Evolutionary conservation across 92 coral and sea anemone species (phyloP).

Genomic region (Epizoanthus ramosus): DNA sequence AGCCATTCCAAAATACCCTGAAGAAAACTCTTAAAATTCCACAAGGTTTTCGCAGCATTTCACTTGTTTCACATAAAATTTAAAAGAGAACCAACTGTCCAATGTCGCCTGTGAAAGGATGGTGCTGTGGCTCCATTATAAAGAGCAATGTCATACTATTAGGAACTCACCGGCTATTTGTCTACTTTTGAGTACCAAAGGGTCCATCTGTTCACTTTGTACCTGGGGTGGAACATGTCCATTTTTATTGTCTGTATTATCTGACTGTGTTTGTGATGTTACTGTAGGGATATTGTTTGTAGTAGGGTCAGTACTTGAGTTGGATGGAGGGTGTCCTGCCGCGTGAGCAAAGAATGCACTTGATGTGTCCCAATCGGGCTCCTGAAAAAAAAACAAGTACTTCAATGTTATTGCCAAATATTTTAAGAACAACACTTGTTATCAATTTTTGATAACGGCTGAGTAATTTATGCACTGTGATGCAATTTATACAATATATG

Average conservation of each 20-base stretch:
- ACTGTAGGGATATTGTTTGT: constrained; percentile 40
- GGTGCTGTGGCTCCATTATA: no score
- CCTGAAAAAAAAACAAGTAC: constrained; percentile 41
- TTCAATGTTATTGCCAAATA: no score
- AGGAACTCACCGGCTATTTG: constrained; percentile 89
- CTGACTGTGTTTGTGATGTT: constrained; percentile 52
- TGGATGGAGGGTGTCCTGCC: constrained; percentile 74
- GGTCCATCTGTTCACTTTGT: constrained; percentile 76
- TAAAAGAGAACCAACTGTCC: no score
- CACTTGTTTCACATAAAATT: no score
- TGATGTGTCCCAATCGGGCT: constrained; percentile 94
- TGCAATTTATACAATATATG: no score
- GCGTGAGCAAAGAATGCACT: constrained; percentile 98
- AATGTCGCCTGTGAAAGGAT: no score
- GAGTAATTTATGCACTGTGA: no score
- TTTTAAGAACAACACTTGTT: no score
- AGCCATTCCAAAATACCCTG: no score
- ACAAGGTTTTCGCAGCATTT: neutral
- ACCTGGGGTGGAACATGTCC: constrained; percentile 43
- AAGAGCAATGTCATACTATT: neutral
- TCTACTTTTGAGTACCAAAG: constrained; percentile 84
- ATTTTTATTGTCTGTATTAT: constrained; percentile 44
- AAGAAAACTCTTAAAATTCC: no score
- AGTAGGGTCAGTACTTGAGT: constrained; percentile 35
- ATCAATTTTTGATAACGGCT: no score